These are phyloP conservation scores for Dolichotis patagonum DNA, from an alignment of 2,113 vertebrate species.

Conservation along the genomic window DNA sequence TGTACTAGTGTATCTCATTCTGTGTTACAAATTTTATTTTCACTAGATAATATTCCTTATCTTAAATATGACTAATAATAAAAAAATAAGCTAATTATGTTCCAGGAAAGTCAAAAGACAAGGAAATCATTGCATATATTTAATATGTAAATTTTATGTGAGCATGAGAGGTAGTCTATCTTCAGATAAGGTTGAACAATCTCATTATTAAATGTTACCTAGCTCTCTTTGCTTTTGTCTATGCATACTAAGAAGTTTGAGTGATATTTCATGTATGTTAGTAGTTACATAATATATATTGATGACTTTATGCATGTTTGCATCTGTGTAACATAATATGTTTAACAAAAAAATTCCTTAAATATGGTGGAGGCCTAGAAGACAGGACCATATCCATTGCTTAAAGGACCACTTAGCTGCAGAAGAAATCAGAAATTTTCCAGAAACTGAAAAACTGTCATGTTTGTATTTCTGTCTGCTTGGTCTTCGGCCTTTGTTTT, in stretches of 20 bases:
- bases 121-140: neutral
- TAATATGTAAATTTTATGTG: slow-evolving; percentile 3
- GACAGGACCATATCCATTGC: neutral
- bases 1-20: neutral
- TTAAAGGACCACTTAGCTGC: neutral
- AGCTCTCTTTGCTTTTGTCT: neutral
- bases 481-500: no score
- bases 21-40: neutral
- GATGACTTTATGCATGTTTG: neutral
- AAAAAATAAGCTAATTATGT: neutral
- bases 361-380: neutral
- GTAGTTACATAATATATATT: neutral
- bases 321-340: neutral
- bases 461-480: neutral
- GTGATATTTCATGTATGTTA: neutral
- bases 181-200: neutral
- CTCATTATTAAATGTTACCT: neutral
- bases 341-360: neutral
- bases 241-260: neutral
- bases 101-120: neutral
- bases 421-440: neutral
- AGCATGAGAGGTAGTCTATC: neutral
- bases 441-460: neutral
- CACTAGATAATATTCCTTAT: neutral
- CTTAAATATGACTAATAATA: neutral